phyloP scores from a whole-genome alignment of 2,797 vertebrate genomes.

The Schizothorax lantsangensis region DNA sequence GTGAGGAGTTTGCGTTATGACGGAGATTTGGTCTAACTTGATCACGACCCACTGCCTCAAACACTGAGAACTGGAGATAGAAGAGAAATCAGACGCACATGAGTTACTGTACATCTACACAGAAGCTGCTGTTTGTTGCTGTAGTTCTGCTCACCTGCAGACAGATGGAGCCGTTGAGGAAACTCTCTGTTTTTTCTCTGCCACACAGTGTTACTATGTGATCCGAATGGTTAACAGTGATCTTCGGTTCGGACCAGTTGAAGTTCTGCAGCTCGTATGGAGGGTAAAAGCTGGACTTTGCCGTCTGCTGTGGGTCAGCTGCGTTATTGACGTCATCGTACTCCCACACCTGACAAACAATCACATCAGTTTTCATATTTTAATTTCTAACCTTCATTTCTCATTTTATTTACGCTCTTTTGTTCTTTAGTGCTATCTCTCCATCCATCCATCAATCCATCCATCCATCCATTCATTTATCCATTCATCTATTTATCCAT shows the following conservation, averaged over 20 bases:
- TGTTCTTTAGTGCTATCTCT: too few species aligned
- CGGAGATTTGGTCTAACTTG: constrained; percentile 81
- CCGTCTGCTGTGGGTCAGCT: not conserved
- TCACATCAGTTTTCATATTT: not conserved
- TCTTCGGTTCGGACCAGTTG: constrained; percentile 78
- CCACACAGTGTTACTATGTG: constrained; percentile 75
- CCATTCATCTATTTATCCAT: too few species aligned
- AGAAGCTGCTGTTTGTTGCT: not conserved
- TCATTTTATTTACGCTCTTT: too few species aligned
- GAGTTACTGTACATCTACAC: not conserved
- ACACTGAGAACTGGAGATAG: constrained; percentile 82
- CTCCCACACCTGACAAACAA: constrained; percentile 83
- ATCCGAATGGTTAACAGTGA: constrained; percentile 67
- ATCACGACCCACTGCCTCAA: constrained; percentile 72
- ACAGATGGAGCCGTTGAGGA: constrained; percentile 79
- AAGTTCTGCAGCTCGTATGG: constrained; percentile 82
- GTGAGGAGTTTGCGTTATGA: constrained; percentile 86
- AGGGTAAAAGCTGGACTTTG: constrained; percentile 74
- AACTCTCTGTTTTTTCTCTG: constrained; percentile 31
- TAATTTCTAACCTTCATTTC: too few species aligned
- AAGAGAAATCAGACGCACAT: not conserved
- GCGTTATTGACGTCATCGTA: constrained; percentile 77
- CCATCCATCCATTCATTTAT: too few species aligned
- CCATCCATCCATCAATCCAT: too few species aligned
- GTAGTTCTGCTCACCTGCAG: constrained; percentile 74